Base-by-base conservation (phyloP, 1,140 invertebrate species). In the Druon quercuslanigerum region DNA sequence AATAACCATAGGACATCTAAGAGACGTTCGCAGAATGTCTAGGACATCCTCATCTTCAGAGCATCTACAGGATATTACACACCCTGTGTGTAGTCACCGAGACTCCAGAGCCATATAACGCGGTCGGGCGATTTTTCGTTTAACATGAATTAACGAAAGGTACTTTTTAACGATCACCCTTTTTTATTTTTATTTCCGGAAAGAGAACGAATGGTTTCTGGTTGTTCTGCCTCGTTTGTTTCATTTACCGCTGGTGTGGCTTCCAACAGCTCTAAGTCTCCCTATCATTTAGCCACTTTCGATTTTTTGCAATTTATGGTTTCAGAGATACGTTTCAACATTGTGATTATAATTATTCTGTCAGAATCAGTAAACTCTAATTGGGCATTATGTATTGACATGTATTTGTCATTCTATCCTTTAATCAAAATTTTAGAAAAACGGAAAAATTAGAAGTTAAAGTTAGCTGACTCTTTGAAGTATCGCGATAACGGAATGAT, bases 81-180 rank as follows among this genome's bases (percentile, higher is more conserved):
- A 66, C 60, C 25, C 60, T 46, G 40, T 46, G 40, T 46, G 40
- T 46, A 46, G 40, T 46, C 40, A 46, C 40, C 40, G 40, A 46
- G 40, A 46, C 40, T 46, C 60, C 25, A 40, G 60, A 66, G 60
- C 25, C 60, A 66, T 66, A 66, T 66, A 66, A 66, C 60, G 60
- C 60, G 60, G 25, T 66, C 25, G 25, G 33, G 60, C 60, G 60
- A 66, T 66, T 66, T 66, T 66, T 66, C 60, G 60, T 66, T 66
- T 66, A 66, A 66, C 60, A 66, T 66, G 60, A 66, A 66, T 66
- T 66, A 66, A 66, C 60, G 33, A 66, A 66, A 66, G 60, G 60
- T 16, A 66, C 13, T 66, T 66, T 66, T 46, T 66, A 66, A 66
- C 33, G 60, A 66, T 66, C 14, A 7, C 40, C 20, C 33, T 66